These are phyloP conservation scores for Drosophila ohnishii DNA, from an alignment of 1,140 invertebrate genomes.

Conservation along the genomic window DNA sequence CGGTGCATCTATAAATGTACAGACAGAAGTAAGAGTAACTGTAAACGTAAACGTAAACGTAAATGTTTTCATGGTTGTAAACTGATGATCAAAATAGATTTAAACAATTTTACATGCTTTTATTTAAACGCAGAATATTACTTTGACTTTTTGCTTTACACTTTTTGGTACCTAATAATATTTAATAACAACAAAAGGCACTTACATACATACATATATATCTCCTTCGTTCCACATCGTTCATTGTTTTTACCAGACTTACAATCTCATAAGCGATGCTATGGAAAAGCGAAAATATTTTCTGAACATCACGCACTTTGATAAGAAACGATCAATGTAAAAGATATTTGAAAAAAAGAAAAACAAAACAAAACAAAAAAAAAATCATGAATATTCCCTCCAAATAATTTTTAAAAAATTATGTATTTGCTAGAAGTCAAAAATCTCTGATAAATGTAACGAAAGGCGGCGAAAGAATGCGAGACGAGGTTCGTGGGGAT, in stretches of 20 bases:
- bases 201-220: slow-evolving; percentile 32
- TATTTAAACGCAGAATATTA: slow-evolving; percentile 51
- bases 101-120: slow-evolving; percentile 65
- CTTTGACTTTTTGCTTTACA: slow-evolving; percentile 61
- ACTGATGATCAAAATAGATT: slow-evolving; percentile 82
- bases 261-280: slow-evolving; percentile 42
- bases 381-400: slow-evolving; percentile 82
- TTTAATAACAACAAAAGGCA: slow-evolving; percentile 38
- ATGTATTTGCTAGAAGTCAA: slow-evolving; percentile 70
- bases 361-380: slow-evolving; percentile 56
- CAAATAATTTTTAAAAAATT: slow-evolving; percentile 82
- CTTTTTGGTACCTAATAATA: slow-evolving; percentile 57
- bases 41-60: slow-evolving; percentile 47
- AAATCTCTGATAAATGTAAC: slow-evolving; percentile 72
- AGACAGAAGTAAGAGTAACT: slow-evolving; percentile 51
- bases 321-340: slow-evolving; percentile 62
- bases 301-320: slow-evolving; percentile 53
- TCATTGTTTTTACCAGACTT: slow-evolving; percentile 36
- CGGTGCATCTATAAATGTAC: slow-evolving; percentile 55
- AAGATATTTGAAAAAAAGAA: slow-evolving; percentile 64
- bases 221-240: slow-evolving; percentile 23
- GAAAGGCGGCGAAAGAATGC: slow-evolving; percentile 10
- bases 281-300: slow-evolving; percentile 42
- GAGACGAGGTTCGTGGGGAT: slow-evolving; percentile 23
- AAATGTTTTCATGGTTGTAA: slow-evolving; percentile 73